A percentile compares a stretch with the other conserved stretches of the same genome.
phyloP scores from a whole-genome alignment of 2,113 vertebrate genomes.

The Peromyscus maniculatus region DNA sequence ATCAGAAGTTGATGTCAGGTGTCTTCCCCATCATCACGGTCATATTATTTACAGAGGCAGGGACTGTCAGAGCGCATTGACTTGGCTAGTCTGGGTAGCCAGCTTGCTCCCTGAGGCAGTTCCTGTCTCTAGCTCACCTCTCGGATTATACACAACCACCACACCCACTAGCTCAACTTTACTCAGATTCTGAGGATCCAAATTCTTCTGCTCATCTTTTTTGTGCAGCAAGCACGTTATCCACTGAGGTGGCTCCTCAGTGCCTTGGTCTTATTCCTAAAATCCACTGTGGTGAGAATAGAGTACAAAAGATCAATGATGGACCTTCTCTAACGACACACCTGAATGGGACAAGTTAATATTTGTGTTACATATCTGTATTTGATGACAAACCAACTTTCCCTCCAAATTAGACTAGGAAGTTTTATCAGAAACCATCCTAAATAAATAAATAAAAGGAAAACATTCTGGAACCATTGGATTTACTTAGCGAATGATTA shows the following conservation, averaged over 20 bases:
- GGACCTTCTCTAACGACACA: neutral
- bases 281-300: neutral
- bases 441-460: neutral
- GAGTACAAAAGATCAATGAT: neutral
- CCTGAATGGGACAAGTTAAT: neutral
- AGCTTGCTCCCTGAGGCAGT: neutral
- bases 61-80: neutral
- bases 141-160: neutral
- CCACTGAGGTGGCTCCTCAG: neutral
- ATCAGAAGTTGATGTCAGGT: neutral
- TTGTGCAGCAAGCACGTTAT: neutral
- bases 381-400: conserved; percentile 38
- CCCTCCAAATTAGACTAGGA: neutral
- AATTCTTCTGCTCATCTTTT: too few relatives aligned
- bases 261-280: neutral
- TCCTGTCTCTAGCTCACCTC: neutral
- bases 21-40: neutral
- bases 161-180: neutral
- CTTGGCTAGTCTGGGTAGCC: neutral
- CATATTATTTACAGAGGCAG: neutral
- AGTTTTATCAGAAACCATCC: neutral
- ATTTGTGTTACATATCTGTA: neutral
- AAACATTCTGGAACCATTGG: neutral
- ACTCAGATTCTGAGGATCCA: neutral
- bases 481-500: conserved; percentile 51